Conservation (phyloP, 2,113 vertebrate species). For the Malurus elegans region DNA sequence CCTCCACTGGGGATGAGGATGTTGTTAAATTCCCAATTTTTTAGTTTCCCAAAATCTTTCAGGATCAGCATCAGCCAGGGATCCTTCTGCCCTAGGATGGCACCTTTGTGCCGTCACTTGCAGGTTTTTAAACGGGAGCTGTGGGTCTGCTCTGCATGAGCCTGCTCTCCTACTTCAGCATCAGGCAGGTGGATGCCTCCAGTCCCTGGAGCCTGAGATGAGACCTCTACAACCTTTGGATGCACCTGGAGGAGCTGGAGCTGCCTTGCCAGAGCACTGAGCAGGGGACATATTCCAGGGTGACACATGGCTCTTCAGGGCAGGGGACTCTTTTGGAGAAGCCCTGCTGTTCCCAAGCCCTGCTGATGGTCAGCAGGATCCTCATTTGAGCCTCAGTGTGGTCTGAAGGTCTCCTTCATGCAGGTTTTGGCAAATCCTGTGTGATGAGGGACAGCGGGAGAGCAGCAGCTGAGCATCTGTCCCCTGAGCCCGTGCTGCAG, state of each 20-base stretch:
- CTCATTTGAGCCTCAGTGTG: background rate
- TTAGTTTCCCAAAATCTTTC: background rate
- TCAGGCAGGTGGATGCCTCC: background rate
- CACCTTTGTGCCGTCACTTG: background rate
- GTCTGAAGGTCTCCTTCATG: background rate
- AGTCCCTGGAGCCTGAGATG: background rate
- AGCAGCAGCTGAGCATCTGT: background rate
- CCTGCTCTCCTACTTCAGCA: background rate
- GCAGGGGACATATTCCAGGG: background rate
- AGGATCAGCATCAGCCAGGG: background rate
- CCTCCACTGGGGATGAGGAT: rapidly evolving
- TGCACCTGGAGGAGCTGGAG: background rate
- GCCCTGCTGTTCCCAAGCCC: background rate
- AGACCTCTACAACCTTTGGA: background rate
- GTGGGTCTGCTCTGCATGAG: rapidly evolving
- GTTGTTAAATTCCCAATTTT: background rate
- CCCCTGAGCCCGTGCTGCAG: background rate
- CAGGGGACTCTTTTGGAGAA: background rate
- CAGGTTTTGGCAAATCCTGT: background rate
- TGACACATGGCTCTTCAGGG: background rate
- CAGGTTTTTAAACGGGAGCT: background rate
- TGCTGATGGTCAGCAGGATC: background rate
- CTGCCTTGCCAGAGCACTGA: background rate
- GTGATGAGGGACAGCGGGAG: background rate
- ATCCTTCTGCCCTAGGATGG: background rate